phyloP scores from a whole-genome alignment of 2,888 invertebrate species.

The Thera britannica region DNA sequence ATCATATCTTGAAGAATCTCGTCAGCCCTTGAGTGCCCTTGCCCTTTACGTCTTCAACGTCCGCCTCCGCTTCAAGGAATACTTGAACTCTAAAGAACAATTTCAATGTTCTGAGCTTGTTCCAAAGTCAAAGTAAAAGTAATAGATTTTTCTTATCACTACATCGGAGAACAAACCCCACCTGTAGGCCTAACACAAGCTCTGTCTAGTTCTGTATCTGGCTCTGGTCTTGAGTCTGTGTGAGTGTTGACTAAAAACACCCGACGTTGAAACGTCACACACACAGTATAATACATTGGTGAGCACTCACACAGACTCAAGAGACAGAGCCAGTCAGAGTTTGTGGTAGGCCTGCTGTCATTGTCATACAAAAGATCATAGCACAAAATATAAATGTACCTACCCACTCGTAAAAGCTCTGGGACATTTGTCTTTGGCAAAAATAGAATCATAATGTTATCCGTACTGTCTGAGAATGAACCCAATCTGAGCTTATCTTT shows the following conservation, averaged over 20 bases:
- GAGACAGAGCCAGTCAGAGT: background rate
- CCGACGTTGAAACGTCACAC: too few species aligned
- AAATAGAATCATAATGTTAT: background rate
- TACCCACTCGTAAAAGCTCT: background rate
- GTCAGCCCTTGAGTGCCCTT: constrained; percentile 1
- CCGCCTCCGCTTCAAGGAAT: background rate
- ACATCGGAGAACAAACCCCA: too few species aligned
- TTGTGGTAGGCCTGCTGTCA: background rate
- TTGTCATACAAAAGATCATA: background rate
- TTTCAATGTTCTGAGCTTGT: background rate
- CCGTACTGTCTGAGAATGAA: background rate
- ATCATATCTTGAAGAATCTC: constrained; percentile 4
- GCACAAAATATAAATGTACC: background rate
- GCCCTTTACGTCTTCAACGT: constrained; percentile 1
- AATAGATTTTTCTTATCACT: too few species aligned
- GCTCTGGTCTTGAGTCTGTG: too few species aligned
- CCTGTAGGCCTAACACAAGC: too few species aligned
- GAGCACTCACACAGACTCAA: background rate
- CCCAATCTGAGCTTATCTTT: background rate
- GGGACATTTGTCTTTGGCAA: background rate
- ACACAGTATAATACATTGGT: too few species aligned
- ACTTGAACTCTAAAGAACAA: background rate
- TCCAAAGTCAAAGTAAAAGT: background rate
- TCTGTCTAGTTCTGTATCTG: too few species aligned
- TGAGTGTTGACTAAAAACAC: too few species aligned